Evolutionary conservation across 2,888 invertebrate genomes (phyloP).

Genomic region (Meghimatium bilineatum): DNA sequence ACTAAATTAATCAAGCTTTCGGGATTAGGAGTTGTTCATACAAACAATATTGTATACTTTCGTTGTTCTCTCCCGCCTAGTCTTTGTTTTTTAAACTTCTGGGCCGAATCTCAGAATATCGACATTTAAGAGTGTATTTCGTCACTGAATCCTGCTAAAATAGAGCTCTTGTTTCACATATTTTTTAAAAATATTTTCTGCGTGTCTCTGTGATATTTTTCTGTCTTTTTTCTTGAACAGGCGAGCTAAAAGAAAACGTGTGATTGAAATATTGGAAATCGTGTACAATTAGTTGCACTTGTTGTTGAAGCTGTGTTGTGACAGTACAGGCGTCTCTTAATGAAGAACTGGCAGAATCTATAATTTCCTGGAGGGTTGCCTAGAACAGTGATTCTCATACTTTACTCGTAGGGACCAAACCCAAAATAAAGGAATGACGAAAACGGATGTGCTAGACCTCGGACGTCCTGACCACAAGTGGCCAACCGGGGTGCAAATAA

Average conservation of each 20-base stretch:
- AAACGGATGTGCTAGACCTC: no score
- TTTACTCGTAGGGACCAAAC: no score
- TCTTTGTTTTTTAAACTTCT: neutral
- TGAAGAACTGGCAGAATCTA: neutral
- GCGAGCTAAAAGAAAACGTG: conserved; percentile 13
- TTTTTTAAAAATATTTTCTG: no score
- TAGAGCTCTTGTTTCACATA: no score
- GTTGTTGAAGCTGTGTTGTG: neutral
- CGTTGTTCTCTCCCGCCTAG: neutral
- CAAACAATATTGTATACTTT: neutral
- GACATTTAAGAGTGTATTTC: neutral
- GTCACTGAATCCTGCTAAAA: no score
- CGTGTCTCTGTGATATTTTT: no score
- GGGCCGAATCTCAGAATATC: neutral
- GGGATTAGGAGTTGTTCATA: neutral
- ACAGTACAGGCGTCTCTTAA: neutral
- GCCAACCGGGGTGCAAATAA: no score
- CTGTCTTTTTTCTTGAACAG: neutral
- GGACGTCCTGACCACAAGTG: no score
- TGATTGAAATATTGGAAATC: neutral
- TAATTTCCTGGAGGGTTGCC: neutral
- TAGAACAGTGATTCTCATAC: neutral
- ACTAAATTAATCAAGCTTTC: neutral
- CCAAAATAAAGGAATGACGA: no score
- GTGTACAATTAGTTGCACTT: conserved; percentile 6